Evolutionary conservation across 2,113 vertebrate species (phyloP), one percentile per base, ranked within the genome.

Genomic region (Lathamus discolor): DNA sequence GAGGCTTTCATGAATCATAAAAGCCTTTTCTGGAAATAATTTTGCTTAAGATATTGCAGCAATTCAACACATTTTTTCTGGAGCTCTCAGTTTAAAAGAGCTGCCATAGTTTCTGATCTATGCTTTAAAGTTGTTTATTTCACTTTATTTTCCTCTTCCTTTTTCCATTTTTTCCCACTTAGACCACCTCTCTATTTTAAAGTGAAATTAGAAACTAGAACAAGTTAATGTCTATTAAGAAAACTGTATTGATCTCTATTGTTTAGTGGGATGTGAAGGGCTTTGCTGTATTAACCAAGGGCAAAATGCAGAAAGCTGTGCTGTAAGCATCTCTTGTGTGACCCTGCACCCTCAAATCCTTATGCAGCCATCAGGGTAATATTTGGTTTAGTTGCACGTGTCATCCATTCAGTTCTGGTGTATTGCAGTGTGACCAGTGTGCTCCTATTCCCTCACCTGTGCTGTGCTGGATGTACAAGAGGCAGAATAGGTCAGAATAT

Each of bases 391-490:
- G 16, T 51, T 59, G 15, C 17, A 10, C 3, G 37, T 63, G 55
- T 23, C 17, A 20, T 11, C 62, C 17, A 1, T 72, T n/a, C 37
- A 9, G 9, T 31, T 59, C 2, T 1, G 1, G n/a, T 67, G 44
- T 20, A 16, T 44, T 52, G 44, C 23, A 31, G 17, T 7, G 37
- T 35, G 57, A 43, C 25, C 67, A 15, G 22, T 1, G 13, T 23
- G 31, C 7, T 37, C 13, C 20, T 31, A 0, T 43, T 62, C 39
- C 2, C 1, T 24, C 61, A 16, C 6, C 23, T 33, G 5, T 28
- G 15, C 41, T 5, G 41, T 55, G 15, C 62, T 51, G 48, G 49
- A 20, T 29, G 33, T 39, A 27, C 0, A 0, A 74, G 33, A 59
- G 33, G 20, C 6, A 10, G 67, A 66, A 37, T 2, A 35, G 20